Evolutionary conservation across 23 tunicate genomes (phyloP).

Genomic region (Ascidia mentula): DNA sequence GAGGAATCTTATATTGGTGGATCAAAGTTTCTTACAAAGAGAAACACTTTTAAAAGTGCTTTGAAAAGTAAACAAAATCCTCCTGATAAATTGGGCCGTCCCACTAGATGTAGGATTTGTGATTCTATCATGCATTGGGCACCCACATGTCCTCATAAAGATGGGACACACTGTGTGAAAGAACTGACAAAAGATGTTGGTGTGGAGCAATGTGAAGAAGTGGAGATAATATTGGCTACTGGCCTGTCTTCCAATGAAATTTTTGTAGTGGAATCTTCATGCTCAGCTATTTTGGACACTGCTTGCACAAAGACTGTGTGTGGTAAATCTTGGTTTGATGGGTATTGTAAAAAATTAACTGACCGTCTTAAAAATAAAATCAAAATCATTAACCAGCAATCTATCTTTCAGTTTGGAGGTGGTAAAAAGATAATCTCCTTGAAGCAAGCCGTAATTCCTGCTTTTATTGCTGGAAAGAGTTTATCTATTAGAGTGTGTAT

Average conservation of each 20-base stretch:
- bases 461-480: conserved; percentile 4
- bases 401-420: conserved; percentile 25
- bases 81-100: conserved; percentile 7
- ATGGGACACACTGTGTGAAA: neutral
- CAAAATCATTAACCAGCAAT: neutral
- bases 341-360: neutral
- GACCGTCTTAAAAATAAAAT: neutral
- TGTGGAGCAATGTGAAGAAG: neutral
- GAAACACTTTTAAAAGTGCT: too few relatives aligned
- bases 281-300: conserved; percentile 20
- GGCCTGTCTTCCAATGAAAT: conserved; percentile 10
- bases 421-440: conserved; percentile 18
- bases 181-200: neutral
- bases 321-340: conserved; percentile 23
- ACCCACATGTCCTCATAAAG: conserved; percentile 22
- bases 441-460: conserved; percentile 1
- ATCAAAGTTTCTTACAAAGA: neutral
- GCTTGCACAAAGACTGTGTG: conserved; percentile 40
- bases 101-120: conserved; percentile 32
- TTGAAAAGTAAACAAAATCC: conserved; percentile 11
- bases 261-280: neutral
- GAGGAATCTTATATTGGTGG: neutral
- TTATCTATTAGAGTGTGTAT: neutral
- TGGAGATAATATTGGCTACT: conserved; percentile 14
- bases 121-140: conserved; percentile 46